A percentile compares a stretch with the other conserved stretches of the same genome.
phyloP scores from a whole-genome alignment of 1,140 invertebrate species.

The Hetaerina americana region DNA sequence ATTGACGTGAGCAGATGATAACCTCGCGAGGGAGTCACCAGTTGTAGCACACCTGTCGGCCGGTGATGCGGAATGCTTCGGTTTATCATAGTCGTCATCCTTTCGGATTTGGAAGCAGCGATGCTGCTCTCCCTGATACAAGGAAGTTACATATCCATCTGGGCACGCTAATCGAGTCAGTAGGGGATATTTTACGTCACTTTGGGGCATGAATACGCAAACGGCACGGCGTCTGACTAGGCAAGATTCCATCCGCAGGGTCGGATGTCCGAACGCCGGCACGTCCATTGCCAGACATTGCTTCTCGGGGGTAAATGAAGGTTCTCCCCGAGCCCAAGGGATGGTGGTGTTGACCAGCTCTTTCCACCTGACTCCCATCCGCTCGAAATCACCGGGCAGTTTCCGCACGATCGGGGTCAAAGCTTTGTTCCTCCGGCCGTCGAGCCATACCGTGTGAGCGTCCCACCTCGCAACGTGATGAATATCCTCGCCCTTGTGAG shows the following conservation, averaged over 20 bases:
- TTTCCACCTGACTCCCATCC: not conserved
- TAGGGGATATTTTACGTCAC: not conserved
- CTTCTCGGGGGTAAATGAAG: not conserved
- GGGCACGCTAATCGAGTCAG: not conserved
- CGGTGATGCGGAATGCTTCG: not conserved
- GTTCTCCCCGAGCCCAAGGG: not conserved
- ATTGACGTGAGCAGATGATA: not conserved
- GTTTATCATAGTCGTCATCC: not conserved
- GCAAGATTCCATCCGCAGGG: not conserved
- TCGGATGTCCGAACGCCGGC: not conserved
- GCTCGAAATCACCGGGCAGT: not conserved
- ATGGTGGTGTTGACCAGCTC: not conserved
- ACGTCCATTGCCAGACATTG: not conserved
- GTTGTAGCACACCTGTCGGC: not conserved
- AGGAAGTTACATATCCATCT: not conserved
- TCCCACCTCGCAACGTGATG: too few species aligned
- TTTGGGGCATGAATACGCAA: not conserved
- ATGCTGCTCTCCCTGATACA: not conserved
- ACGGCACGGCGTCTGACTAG: not conserved
- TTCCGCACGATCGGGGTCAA: not conserved
- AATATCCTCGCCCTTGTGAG: not conserved
- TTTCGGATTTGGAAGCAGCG: not conserved
- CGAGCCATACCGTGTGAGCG: not conserved
- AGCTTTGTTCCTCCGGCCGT: not conserved
- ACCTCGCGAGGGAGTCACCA: not conserved